These are phyloP conservation scores for Solenopsis invicta DNA, from an alignment of 1,140 invertebrate genomes.

Conservation along the genomic window DNA sequence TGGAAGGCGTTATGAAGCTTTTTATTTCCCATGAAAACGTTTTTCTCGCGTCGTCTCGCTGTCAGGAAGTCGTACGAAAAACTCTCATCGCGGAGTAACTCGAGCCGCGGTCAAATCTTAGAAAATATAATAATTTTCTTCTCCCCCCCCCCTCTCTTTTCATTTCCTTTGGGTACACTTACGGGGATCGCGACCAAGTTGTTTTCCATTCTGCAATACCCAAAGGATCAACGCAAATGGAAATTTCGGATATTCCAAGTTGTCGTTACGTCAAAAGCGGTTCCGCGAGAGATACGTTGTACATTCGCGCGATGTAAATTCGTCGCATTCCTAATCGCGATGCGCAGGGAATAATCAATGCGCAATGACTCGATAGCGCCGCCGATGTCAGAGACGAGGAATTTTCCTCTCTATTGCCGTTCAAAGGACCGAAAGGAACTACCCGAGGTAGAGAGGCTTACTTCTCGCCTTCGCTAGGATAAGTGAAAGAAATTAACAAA, in stretches of 20 bases:
- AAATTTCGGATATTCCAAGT: not conserved
- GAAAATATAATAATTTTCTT: too few relatives aligned
- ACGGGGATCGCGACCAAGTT: not conserved
- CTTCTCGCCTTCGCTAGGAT: not conserved
- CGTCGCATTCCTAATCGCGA: conserved; percentile 29
- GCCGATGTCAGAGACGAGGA: conserved; percentile 22
- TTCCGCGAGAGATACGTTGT: not conserved
- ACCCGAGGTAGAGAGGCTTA: not conserved
- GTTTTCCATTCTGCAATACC: not conserved
- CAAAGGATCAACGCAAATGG: not conserved
- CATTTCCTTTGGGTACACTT: too few relatives aligned
- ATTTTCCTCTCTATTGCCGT: not conserved
- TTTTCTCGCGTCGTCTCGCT: conserved; percentile 4
- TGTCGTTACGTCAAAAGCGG: not conserved
- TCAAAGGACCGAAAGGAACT: not conserved
- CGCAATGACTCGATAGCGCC: conserved; percentile 12
- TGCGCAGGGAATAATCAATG: conserved; percentile 34
- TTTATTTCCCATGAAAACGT: not conserved
- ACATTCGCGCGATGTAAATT: conserved; percentile 7
- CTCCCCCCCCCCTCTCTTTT: too few relatives aligned
- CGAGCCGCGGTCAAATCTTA: not conserved
- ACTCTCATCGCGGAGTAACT: not conserved
- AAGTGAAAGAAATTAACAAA: conserved; percentile 6
- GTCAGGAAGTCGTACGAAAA: not conserved
- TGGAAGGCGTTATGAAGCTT: not conserved